Evolutionary conservation across 1,140 invertebrate species (phyloP).

Genomic region (Pantala flavescens): DNA sequence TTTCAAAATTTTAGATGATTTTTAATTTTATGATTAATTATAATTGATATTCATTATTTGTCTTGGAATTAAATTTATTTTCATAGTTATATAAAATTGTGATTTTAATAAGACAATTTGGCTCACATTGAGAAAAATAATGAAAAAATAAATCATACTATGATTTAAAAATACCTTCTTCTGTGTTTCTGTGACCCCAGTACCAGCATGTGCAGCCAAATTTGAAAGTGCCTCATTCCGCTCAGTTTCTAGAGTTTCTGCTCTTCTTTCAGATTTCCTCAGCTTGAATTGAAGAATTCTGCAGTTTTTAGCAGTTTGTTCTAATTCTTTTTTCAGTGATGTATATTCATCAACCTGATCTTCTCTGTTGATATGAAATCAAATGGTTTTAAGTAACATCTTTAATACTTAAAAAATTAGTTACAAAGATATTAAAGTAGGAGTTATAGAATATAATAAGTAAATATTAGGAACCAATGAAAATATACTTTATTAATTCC

Average conservation of each 20-base stretch:
- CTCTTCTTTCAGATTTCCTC: conserved; percentile 84
- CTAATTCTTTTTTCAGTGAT: conserved; percentile 83
- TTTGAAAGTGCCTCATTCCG: not conserved
- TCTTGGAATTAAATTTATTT: too few species aligned
- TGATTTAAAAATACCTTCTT: conserved; percentile 17
- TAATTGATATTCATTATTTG: too few species aligned
- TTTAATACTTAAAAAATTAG: too few species aligned
- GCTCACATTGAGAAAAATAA: not conserved
- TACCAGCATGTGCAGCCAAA: not conserved
- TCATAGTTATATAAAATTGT: too few species aligned
- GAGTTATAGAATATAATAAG: too few species aligned
- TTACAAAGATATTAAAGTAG: not conserved
- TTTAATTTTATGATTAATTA: too few species aligned
- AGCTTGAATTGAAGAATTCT: conserved; percentile 96
- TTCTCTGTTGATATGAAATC: conserved; percentile 54
- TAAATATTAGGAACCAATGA: too few species aligned
- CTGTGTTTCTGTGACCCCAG: not conserved
- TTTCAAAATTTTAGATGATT: too few species aligned
- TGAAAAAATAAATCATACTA: not conserved
- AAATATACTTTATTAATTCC: too few species aligned
- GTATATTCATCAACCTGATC: conserved; percentile 96
- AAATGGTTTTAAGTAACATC: too few species aligned
- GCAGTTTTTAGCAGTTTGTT: conserved; percentile 96
- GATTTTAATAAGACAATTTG: not conserved
- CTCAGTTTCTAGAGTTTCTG: conserved; percentile 75